A percentile compares a stretch with the other conserved stretches of the same genome.
phyloP scores from a whole-genome alignment of 92 coral and sea anemone genomes.

The Phenganax subtilis region DNA sequence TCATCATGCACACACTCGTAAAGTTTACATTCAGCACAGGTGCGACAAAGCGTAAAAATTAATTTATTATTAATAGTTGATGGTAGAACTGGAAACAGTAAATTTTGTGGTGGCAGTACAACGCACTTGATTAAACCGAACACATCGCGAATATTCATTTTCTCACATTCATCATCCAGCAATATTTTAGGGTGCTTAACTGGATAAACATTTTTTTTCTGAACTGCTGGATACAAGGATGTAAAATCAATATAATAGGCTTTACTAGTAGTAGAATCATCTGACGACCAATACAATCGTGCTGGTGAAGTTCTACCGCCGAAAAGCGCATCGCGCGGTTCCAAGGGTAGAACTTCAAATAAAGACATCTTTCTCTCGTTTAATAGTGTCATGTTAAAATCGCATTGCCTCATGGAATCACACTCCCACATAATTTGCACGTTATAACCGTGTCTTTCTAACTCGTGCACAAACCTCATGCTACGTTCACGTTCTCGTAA shows the following conservation, averaged over 20 bases:
- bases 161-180: too few species aligned
- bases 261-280: neutral
- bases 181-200: neutral
- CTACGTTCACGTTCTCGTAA: too few species aligned
- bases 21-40: too few species aligned
- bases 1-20: too few species aligned
- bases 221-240: neutral
- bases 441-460: too few species aligned
- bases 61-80: slow-evolving; percentile 5
- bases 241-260: slow-evolving; percentile 24
- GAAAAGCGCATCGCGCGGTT: neutral
- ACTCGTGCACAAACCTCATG: too few species aligned
- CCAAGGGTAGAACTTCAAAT: too few species aligned
- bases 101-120: neutral
- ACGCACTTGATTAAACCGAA: slow-evolving; percentile 16
- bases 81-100: slow-evolving; percentile 23
- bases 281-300: neutral
- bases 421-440: too few species aligned
- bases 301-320: slow-evolving; percentile 22
- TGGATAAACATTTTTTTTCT: neutral
- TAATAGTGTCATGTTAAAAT: too few species aligned
- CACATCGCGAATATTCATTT: slow-evolving; percentile 3
- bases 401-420: too few species aligned
- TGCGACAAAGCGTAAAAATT: slow-evolving; percentile 1
- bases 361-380: too few species aligned